These are phyloP conservation scores for Chaitophorus viminalis DNA, from an alignment of 2,888 invertebrate genomes.

Conservation along the genomic window DNA sequence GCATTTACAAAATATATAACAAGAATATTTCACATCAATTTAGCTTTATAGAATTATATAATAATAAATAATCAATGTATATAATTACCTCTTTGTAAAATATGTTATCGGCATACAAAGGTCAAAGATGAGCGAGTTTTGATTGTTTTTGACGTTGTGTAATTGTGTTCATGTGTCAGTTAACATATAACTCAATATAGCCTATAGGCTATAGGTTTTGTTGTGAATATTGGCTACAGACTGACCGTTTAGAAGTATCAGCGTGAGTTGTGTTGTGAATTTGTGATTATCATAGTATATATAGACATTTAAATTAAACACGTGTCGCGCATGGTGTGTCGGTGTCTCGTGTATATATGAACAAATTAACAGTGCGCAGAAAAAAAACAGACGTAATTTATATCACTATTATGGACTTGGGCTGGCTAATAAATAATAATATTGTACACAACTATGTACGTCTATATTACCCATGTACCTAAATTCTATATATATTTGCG, in stretches of 20 bases:
- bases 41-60: too few species aligned
- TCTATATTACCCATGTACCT: too few species aligned
- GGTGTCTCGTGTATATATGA: not conserved
- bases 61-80: not conserved
- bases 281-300: not conserved
- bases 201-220: not conserved
- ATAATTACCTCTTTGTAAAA: not conserved
- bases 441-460: too few species aligned
- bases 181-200: too few species aligned
- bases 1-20: too few species aligned
- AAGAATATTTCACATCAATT: too few species aligned
- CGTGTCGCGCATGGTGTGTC: too few species aligned
- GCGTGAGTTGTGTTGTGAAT: not conserved
- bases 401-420: too few species aligned
- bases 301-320: not conserved
- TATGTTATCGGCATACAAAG: not conserved
- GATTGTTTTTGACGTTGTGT: not conserved
- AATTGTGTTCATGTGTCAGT: too few species aligned
- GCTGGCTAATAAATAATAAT: too few species aligned
- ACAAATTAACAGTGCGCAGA: not conserved
- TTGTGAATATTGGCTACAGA: not conserved
- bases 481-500: too few species aligned
- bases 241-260: not conserved
- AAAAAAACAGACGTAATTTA: not conserved
- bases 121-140: not conserved